These are phyloP conservation scores for Zaprionus capensis DNA, from an alignment of 1,140 invertebrate species.

Conservation along the genomic window DNA sequence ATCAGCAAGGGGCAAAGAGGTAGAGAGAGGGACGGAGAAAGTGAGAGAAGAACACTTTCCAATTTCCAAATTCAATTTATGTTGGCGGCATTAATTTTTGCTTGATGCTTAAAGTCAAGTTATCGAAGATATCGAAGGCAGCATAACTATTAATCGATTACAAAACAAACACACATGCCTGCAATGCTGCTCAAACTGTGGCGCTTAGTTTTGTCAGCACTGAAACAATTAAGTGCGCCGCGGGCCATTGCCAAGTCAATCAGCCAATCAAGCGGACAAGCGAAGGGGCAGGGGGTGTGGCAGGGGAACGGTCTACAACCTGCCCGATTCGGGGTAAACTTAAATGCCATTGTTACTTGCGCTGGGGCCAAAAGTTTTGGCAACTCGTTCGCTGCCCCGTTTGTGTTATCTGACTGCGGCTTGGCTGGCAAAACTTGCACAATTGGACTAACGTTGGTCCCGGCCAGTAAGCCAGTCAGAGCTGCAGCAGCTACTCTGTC, in stretches of 20 bases:
- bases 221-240: constrained; percentile 68
- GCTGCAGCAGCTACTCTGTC: too few species aligned
- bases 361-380: constrained; percentile 53
- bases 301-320: neutral
- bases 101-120: neutral
- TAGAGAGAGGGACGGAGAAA: neutral
- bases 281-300: neutral
- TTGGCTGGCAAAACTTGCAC: constrained; percentile 54
- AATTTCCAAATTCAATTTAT: neutral
- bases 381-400: constrained; percentile 10
- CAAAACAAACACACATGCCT: neutral
- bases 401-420: constrained; percentile 62
- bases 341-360: constrained; percentile 47
- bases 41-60: neutral
- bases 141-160: neutral
- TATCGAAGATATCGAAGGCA: neutral
- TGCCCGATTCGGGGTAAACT: constrained; percentile 11
- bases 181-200: constrained; percentile 21
- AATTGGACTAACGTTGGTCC: constrained; percentile 58
- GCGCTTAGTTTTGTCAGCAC: constrained; percentile 42
- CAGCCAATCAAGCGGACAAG: constrained; percentile 61
- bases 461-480: neutral
- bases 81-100: neutral
- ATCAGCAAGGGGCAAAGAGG: neutral
- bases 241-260: constrained; percentile 71